Conservation (phyloP, 1,140 invertebrate species). For the Yoshiicerus persimilis region DNA sequence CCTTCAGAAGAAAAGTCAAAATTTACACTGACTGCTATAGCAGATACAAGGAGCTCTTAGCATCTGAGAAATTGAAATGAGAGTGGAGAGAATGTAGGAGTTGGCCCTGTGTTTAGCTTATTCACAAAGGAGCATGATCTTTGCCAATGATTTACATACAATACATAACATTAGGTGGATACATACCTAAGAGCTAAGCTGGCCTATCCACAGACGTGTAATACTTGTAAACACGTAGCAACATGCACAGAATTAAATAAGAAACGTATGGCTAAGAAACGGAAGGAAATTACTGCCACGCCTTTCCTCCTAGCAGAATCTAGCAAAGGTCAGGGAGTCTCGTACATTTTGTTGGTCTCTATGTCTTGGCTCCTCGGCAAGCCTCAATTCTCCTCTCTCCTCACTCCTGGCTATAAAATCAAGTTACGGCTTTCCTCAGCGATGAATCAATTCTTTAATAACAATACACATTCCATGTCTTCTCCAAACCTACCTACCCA, state of each 20-base stretch:
- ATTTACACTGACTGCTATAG: not conserved
- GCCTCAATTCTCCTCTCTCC: not conserved
- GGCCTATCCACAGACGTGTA: not conserved
- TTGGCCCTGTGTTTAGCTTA: not conserved
- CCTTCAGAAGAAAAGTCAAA: not conserved
- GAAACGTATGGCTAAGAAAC: not conserved
- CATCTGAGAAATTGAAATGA: not conserved
- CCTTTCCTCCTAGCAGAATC: not conserved
- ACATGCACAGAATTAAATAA: not conserved
- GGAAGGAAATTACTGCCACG: slow-evolving; percentile 8
- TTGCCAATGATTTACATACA: not conserved
- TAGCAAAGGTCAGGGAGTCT: not conserved
- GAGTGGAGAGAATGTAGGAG: no score
- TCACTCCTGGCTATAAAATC: not conserved
- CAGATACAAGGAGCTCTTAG: not conserved
- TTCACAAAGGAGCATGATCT: not conserved
- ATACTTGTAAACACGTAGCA: not conserved
- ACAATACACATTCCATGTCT: not conserved
- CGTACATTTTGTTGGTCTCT: not conserved
- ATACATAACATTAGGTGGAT: not conserved
- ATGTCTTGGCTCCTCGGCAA: not conserved
- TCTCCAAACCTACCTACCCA: not conserved
- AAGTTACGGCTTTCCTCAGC: not conserved
- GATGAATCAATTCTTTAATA: not conserved
- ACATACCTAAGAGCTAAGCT: not conserved